phyloP scores from a whole-genome alignment of 1,140 invertebrate genomes.

The Cyclargus thomasi region DNA sequence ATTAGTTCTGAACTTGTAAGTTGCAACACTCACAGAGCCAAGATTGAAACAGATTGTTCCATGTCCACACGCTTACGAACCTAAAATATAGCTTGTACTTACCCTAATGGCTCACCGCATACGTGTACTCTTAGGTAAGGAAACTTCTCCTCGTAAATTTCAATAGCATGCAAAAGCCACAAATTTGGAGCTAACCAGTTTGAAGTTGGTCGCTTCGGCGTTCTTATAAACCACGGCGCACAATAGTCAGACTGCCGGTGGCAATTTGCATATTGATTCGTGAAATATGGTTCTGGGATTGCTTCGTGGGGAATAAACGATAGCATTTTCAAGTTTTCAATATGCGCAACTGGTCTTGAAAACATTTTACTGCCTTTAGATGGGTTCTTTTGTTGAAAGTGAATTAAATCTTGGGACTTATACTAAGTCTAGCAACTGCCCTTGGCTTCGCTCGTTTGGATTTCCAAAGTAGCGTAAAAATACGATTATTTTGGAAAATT shows the following conservation, averaged over 20 bases:
- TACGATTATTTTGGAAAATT: no score
- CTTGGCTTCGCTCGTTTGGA: no score
- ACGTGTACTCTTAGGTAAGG: conserved; percentile 42
- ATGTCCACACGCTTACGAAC: conserved; percentile 19
- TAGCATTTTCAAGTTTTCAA: conserved; percentile 5
- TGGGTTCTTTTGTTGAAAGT: no score
- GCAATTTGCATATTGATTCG: conserved; percentile 56
- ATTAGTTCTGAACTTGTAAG: not conserved
- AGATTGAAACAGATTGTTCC: conserved; percentile 19
- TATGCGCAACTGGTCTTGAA: not conserved
- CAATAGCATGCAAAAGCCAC: conserved; percentile 66
- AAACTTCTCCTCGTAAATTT: conserved; percentile 66
- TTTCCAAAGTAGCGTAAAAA: no score
- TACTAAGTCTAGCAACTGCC: no score
- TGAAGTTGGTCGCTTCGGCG: conserved; percentile 48
- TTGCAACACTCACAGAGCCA: not conserved
- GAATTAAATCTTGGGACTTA: no score
- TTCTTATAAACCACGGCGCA: conserved; percentile 30
- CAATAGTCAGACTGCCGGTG: conserved; percentile 47
- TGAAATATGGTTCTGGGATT: conserved; percentile 28
- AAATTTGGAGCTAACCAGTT: conserved; percentile 60
- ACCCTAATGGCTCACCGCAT: conserved; percentile 31
- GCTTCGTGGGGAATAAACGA: conserved; percentile 10
- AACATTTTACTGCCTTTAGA: not conserved
- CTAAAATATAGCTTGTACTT: conserved; percentile 27